These are phyloP conservation scores for Drosophila punjabiensis DNA, from an alignment of 1,140 invertebrate genomes.

Conservation along the genomic window DNA sequence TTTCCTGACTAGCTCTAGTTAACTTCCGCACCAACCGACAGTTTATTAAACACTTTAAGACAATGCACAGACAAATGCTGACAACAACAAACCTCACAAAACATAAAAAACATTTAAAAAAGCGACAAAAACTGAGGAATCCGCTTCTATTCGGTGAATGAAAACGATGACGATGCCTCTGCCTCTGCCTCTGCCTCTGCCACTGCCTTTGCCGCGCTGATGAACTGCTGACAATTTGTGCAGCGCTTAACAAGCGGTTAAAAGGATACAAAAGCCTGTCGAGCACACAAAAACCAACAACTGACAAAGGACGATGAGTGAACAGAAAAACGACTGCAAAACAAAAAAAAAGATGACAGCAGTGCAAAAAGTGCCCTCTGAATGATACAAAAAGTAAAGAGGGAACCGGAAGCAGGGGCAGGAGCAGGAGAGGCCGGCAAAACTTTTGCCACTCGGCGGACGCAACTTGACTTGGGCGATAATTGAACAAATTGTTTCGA, in stretches of 20 bases:
- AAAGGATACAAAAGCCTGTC: slow-evolving; percentile 67
- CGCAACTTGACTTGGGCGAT: slow-evolving; percentile 49
- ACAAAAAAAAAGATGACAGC: slow-evolving; percentile 42
- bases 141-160: slow-evolving; percentile 46
- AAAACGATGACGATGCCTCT: slow-evolving; percentile 34
- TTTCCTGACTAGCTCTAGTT: neutral
- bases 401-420: neutral
- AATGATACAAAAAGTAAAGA: slow-evolving; percentile 49
- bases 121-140: slow-evolving; percentile 29
- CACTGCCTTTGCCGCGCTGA: slow-evolving; percentile 45
- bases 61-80: slow-evolving; percentile 34
- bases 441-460: slow-evolving; percentile 69
- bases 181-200: slow-evolving; percentile 6
- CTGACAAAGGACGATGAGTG: slow-evolving; percentile 24
- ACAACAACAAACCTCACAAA: slow-evolving; percentile 8
- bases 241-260: slow-evolving; percentile 78
- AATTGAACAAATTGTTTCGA: slow-evolving; percentile 83
- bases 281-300: slow-evolving; percentile 44
- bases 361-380: slow-evolving; percentile 59
- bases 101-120: neutral
- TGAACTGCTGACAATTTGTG: slow-evolving; percentile 82
- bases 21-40: slow-evolving; percentile 18
- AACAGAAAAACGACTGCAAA: slow-evolving; percentile 22
- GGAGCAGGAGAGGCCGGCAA: slow-evolving; percentile 44
- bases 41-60: slow-evolving; percentile 56